A percentile compares a stretch with the other conserved stretches of the same genome.
These are phyloP conservation scores for Phasianus colchicus DNA, from an alignment of 2,113 vertebrate genomes.

Conservation along the genomic window DNA sequence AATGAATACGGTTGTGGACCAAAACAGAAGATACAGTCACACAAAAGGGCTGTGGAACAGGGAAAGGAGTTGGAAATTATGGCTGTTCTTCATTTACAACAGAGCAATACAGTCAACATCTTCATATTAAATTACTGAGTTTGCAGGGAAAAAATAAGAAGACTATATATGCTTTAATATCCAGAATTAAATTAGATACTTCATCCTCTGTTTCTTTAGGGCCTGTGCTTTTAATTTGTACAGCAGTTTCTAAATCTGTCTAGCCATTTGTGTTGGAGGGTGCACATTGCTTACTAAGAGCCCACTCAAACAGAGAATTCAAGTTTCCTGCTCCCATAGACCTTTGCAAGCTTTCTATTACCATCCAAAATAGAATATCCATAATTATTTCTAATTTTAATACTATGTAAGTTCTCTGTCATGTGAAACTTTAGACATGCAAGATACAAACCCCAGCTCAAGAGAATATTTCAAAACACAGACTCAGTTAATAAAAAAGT, in stretches of 20 bases:
- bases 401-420: background rate
- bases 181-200: background rate
- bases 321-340: background rate
- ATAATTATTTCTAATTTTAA: background rate
- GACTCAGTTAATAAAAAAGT: background rate
- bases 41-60: background rate
- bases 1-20: background rate
- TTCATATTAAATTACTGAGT: background rate
- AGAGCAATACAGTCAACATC: background rate
- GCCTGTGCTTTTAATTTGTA: background rate
- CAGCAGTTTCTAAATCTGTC: background rate
- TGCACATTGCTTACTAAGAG: background rate
- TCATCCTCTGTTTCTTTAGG: background rate
- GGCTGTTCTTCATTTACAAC: background rate
- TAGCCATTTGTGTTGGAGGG: background rate
- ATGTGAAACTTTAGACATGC: background rate
- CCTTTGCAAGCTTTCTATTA: background rate
- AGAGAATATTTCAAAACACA: background rate
- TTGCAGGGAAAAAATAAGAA: background rate
- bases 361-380: background rate
- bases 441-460: background rate
- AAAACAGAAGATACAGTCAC: background rate
- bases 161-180: background rate
- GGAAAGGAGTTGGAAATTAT: background rate
- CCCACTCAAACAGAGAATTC: background rate